Base-by-base conservation (phyloP, 2,888 invertebrate genomes). In the Pyrochroa serraticornis region DNA sequence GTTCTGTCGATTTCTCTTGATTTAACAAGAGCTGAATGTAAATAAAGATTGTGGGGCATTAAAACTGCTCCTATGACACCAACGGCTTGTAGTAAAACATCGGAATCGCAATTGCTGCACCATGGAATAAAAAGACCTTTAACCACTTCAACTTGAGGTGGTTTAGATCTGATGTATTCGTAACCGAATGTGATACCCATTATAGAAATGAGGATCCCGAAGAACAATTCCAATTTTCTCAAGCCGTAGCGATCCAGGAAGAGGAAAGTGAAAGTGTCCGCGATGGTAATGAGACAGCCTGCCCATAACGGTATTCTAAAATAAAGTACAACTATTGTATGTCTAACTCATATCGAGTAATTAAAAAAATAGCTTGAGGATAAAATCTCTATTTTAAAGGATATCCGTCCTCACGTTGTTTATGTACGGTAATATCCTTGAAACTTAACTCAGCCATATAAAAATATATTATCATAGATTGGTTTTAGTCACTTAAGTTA, bases 111-210 rank as follows among this genome's bases (percentile, higher is more conserved):
- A 65, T 84, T 82, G 43, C 81, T 77, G 75, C 92, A 92, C 85
- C 89, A 90, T 5, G 93, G 93, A 43, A 89, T 76, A 69, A 92
- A 87, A 83, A 92, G 85, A 6, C 93, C 93, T 70, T 87, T 83
- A 36, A 90, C 62, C 0, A 94, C 86, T 67, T 88, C 84, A 0
- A 66, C 78, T 75, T 90, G 87, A 62, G 88, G 82, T 0, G 93
- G 93, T 6, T 82, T 81, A 0, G 89, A 88, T 14, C 85, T 83
- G 5, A 91, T 75, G 73, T 92, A 93, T 88, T 90, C 90, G 77
- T 90, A 94, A 39, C 93, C 93, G 80, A 94, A 95, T 2, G 92
- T 88, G n/a, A 91, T 72, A 39, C 90, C 93, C 94, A 95, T 94
- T 1, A 90, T 80, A 3, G 85, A 79, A 67, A 95, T 94, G n/a